These are phyloP conservation scores for Listrodromus nycthemerus DNA, from an alignment of 2,888 invertebrate species.

Conservation along the genomic window DNA sequence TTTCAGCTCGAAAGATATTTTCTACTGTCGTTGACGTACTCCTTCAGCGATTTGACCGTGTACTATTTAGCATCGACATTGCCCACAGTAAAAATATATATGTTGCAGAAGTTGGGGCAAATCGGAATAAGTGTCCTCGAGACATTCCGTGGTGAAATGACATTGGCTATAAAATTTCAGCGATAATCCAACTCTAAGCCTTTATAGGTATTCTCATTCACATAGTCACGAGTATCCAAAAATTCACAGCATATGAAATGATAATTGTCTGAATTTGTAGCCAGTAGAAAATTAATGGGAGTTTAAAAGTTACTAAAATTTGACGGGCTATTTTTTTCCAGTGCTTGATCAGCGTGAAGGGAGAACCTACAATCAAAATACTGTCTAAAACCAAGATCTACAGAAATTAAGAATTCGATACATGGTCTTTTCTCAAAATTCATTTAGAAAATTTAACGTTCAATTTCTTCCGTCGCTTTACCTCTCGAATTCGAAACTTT, in stretches of 20 bases:
- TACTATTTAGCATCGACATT: background rate
- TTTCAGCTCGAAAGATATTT: conserved; percentile 20
- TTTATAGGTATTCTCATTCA: background rate
- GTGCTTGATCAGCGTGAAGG: background rate
- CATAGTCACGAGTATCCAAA: background rate
- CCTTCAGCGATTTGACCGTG: background rate
- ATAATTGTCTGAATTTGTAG: background rate
- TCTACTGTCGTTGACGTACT: background rate
- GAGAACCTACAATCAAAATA: background rate
- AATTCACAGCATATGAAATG: background rate
- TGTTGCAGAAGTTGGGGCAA: background rate
- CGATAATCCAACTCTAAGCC: background rate
- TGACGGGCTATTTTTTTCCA: background rate
- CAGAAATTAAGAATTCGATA: background rate
- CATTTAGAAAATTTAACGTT: background rate
- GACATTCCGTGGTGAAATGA: background rate
- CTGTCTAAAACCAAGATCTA: background rate
- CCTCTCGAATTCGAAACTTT: background rate
- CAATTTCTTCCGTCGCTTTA: background rate
- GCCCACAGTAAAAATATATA: background rate
- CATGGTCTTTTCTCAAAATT: background rate
- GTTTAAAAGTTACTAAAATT: background rate
- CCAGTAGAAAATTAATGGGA: background rate
- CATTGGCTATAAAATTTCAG: background rate
- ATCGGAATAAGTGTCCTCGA: background rate